Evolutionary conservation across 2,888 invertebrate species (phyloP), one percentile per base, ranked within the genome.

Genomic region (Bruchidius siliquastri): DNA sequence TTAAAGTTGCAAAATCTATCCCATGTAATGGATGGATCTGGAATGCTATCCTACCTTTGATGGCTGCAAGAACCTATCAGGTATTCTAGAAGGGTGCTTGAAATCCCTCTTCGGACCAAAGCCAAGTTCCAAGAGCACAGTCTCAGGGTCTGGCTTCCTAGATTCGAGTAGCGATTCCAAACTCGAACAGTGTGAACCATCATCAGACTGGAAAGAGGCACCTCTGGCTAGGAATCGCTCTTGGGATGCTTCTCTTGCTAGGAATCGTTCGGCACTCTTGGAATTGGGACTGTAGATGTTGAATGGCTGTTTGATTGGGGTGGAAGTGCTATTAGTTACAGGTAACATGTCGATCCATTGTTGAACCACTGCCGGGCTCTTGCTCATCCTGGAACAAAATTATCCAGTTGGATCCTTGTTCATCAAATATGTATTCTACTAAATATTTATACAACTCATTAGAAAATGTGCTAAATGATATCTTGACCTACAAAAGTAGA

Each of bases 71-170:
- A 97, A 97, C 74, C 92, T 86, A 78, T 90, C 92, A 2, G 97
- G 97, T 86, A 97, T 95, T 79, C 96, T 91, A 74, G 93, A 92
- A 21, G 92, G 84, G 79, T 92, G 90, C 82, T 92, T 92, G 72
- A 91, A 90, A 75, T 91, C 90, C 79, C 89, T 90, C 74, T 91
- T 89, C 10, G 93, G 94, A 0, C 94, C 94, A 85, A 95, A 95
- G 18, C 95, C 95, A 73, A 95, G 88, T 78, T 93, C 94, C 72
- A 95, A 87, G 30, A 97, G 88, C 73, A 97, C 92, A 73, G 95
- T 94, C 84, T 97, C 96, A 0, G 97, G 96, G 87, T 97, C 96
- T 22, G 95, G 94, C 82, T 92, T 93, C 67, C 97, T 89, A 21
- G 94, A 90, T 80, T 96, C 95, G 80, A 97, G 87, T 71, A 96